Conservation (phyloP, 2,113 vertebrate species). For the Sander lucioperca region DNA sequence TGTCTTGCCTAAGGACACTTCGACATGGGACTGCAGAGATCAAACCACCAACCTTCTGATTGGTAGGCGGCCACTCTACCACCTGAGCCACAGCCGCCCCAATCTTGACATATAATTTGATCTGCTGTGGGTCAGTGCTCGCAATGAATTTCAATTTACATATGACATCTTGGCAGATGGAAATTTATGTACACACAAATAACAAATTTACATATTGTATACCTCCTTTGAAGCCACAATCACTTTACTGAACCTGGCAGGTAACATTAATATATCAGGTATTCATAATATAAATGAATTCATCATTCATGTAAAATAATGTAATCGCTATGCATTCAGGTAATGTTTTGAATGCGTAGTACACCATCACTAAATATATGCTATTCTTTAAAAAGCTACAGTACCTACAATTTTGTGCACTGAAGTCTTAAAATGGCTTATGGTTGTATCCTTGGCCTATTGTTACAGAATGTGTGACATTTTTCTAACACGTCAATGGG, state of each 20-base stretch:
- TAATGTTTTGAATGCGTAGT: neutral
- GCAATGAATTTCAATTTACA: conserved; percentile 28
- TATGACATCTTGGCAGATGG: neutral
- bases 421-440: neutral
- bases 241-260: conserved; percentile 7
- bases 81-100: too few relatives aligned
- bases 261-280: conserved; percentile 15
- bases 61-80: too few relatives aligned
- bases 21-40: too few relatives aligned
- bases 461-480: neutral
- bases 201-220: conserved; percentile 29
- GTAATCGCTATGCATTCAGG: conserved; percentile 7
- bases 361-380: neutral
- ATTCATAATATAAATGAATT: conserved; percentile 24
- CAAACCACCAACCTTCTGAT: too few relatives aligned
- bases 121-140: neutral
- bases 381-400: neutral
- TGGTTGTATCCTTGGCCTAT: neutral
- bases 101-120: neutral
- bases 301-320: neutral
- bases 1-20: too few relatives aligned
- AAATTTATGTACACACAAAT: conserved; percentile 38
- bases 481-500: neutral
- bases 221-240: neutral
- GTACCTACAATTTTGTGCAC: neutral